Percentiles rank a stretch among this genome's conserved stretches.
Conservation (phyloP, 64 coral and sea anemone species). For the Pachyseris speciosa region DNA sequence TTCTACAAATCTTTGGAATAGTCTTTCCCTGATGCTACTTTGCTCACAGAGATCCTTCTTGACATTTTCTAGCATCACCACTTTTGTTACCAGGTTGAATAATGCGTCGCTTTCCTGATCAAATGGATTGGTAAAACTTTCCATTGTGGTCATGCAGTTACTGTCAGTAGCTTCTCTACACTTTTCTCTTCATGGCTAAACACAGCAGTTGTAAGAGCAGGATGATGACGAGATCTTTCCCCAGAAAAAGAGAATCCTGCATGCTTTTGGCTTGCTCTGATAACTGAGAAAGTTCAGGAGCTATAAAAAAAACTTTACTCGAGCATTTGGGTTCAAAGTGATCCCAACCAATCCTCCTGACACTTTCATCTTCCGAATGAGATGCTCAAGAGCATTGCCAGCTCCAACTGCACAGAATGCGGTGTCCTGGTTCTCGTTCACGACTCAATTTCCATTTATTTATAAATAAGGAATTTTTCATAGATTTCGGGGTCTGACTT, state of each 20-base stretch:
- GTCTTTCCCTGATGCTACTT: neutral
- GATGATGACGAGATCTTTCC: neutral
- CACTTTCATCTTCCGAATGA: too few relatives aligned
- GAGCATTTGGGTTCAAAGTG: neutral
- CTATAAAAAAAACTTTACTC: constrained; percentile 20
- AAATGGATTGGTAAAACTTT: constrained; percentile 31
- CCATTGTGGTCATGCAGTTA: constrained; percentile 28
- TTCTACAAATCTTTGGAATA: neutral
- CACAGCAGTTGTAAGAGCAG: neutral
- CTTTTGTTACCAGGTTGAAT: constrained; percentile 4
- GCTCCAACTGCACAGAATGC: neutral
- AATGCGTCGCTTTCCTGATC: neutral
- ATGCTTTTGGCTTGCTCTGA: constrained; percentile 14
- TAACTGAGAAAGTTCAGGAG: neutral
- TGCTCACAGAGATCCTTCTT: constrained; percentile 7
- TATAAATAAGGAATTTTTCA: too few relatives aligned
- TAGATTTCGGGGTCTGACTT: neutral
- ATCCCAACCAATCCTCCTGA: constrained; percentile 7
- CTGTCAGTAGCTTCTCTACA: neutral
- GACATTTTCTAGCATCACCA: neutral
- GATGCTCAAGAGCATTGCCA: too few relatives aligned
- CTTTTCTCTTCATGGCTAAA: neutral
- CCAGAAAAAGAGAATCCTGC: neutral
- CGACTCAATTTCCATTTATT: neutral
- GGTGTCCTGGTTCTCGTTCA: neutral